Evolutionary conservation across 2,888 invertebrate species (phyloP).

Genomic region (Neocrepidodera transversa): DNA sequence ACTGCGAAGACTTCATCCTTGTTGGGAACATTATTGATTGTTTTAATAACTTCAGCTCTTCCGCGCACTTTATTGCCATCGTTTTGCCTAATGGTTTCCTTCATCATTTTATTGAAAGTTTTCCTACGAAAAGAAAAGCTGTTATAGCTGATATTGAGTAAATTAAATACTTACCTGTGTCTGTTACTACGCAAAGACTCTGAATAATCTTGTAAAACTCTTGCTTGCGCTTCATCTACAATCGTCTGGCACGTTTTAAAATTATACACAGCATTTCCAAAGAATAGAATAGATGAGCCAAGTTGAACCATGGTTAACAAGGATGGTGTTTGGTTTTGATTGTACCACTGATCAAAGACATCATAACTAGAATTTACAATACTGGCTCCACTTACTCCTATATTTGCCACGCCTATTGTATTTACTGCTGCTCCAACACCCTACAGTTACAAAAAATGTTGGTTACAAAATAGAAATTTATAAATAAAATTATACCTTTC

Average conservation of each 20-base stretch:
- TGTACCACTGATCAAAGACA: constrained; percentile 49
- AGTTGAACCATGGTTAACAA: constrained; percentile 59
- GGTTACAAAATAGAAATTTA: neutral
- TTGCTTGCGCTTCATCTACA: constrained; percentile 64
- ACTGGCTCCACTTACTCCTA: constrained; percentile 50
- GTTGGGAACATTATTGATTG: constrained; percentile 63
- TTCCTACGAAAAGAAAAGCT: constrained; percentile 60
- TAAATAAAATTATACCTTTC: constrained; percentile 40
- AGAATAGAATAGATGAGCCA: constrained; percentile 51
- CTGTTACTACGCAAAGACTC: constrained; percentile 64
- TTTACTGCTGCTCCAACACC: constrained; percentile 44
- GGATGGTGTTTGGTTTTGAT: constrained; percentile 52
- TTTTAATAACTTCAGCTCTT: constrained; percentile 65
- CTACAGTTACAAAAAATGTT: constrained; percentile 20
- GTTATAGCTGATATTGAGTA: too few relatives aligned
- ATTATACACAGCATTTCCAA: constrained; percentile 52
- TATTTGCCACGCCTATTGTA: constrained; percentile 48
- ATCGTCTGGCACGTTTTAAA: constrained; percentile 47
- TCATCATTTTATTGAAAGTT: constrained; percentile 67
- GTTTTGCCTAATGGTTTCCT: constrained; percentile 63
- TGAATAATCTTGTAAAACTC: constrained; percentile 63
- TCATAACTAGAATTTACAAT: constrained; percentile 51
- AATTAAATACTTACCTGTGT: constrained; percentile 55
- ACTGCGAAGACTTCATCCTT: constrained; percentile 67
- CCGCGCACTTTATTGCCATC: constrained; percentile 59